These are phyloP conservation scores for Nyctalus aviator DNA, from an alignment of 2,797 vertebrate genomes.

Conservation along the genomic window DNA sequence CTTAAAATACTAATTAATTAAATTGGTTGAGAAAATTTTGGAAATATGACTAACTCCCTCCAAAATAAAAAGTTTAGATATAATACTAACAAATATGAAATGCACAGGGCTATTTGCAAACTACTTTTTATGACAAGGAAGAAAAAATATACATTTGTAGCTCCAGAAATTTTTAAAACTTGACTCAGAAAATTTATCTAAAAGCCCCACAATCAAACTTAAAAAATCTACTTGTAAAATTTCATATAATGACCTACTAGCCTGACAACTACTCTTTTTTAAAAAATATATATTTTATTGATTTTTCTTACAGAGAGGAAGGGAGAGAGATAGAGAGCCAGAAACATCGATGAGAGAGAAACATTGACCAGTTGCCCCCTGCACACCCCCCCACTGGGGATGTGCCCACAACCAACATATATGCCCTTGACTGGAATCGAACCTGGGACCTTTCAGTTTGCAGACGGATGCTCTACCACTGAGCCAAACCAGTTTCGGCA, in stretches of 20 bases:
- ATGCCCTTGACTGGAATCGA: too few species aligned
- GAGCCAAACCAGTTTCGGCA: too few species aligned
- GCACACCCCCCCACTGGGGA: too few species aligned
- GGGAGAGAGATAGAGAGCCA: too few species aligned
- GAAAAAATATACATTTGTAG: constrained; percentile 39
- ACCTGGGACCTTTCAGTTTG: too few species aligned
- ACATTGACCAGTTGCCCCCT: too few species aligned
- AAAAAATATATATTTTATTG: too few species aligned
- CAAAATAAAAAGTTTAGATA: constrained; percentile 20
- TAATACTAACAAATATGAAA: neutral
- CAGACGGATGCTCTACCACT: too few species aligned
- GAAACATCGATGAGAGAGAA: too few species aligned
- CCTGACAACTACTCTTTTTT: neutral
- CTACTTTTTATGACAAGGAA: neutral
- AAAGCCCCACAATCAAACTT: neutral
- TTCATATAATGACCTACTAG: neutral
- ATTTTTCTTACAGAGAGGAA: too few species aligned
- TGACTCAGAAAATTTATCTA: constrained; percentile 1
- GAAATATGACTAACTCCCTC: neutral
- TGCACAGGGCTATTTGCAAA: neutral
- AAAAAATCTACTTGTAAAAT: constrained; percentile 8
- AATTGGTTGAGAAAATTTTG: neutral
- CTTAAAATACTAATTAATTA: constrained; percentile 37
- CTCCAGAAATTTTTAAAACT: neutral
- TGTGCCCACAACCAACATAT: too few species aligned